phyloP scores from a whole-genome alignment of 2,888 invertebrate species.

The Eilema sororculum region DNA sequence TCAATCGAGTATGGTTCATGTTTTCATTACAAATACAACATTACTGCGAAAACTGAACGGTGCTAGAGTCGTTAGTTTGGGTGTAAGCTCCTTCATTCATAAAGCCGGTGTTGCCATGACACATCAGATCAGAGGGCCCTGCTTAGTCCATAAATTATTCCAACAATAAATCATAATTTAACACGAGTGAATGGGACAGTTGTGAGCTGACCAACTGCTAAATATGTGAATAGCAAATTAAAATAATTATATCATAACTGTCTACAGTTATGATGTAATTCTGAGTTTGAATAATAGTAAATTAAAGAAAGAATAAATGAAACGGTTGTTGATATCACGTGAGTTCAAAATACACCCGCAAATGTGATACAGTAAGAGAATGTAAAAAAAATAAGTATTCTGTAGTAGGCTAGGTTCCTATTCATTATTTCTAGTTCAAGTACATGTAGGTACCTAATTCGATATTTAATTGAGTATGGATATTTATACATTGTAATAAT shows the following conservation, averaged over 20 bases:
- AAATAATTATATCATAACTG: not conserved
- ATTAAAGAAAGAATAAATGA: not conserved
- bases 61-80: too few species aligned
- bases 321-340: not conserved
- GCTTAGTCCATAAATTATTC: not conserved
- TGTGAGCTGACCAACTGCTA: not conserved
- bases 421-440: not conserved
- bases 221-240: not conserved
- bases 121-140: not conserved
- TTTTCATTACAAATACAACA: too few species aligned
- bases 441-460: not conserved
- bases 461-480: too few species aligned
- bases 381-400: not conserved
- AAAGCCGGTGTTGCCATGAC: not conserved
- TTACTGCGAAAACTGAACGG: not conserved
- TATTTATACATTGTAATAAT: too few species aligned
- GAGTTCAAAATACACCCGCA: not conserved
- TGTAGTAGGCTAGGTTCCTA: not conserved
- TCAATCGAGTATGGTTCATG: too few species aligned
- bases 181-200: not conserved
- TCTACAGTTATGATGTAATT: constrained; percentile 3
- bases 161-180: not conserved
- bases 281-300: not conserved
- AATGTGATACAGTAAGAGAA: not conserved
- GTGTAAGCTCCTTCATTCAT: too few species aligned